phyloP scores from a whole-genome alignment of 2,113 vertebrate species.

The Hylia prasina region DNA sequence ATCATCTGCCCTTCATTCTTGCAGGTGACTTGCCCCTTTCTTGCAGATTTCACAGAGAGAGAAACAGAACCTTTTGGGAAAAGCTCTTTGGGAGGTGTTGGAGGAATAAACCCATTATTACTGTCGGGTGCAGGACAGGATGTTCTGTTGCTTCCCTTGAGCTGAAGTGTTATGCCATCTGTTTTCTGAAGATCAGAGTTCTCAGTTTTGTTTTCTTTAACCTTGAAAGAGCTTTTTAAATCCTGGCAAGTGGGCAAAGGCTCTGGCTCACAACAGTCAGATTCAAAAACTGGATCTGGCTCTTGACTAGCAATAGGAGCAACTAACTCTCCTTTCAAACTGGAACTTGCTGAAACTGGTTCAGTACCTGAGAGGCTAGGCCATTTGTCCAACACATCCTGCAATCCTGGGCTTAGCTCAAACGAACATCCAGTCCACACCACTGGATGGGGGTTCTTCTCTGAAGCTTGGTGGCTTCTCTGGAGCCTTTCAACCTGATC shows the following conservation, averaged over 20 bases:
- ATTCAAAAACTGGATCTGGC: neutral
- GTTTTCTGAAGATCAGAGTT: neutral
- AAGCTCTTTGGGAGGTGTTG: conserved; percentile 71
- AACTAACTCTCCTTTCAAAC: neutral
- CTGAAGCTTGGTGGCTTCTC: neutral
- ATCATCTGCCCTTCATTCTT: neutral
- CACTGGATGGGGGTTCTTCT: neutral
- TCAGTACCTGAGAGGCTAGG: conserved; percentile 73
- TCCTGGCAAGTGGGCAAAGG: neutral
- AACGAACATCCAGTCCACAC: conserved; percentile 47
- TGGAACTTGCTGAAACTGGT: neutral
- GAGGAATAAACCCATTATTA: conserved; percentile 74
- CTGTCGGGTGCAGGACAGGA: conserved; percentile 40
- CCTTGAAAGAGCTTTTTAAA: conserved; percentile 2
- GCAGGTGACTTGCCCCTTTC: neutral
- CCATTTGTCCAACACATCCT: conserved; percentile 86
- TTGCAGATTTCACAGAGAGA: conserved; percentile 55
- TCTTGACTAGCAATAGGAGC: conserved; percentile 28
- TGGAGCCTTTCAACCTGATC: conserved; percentile 8
- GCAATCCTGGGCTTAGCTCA: conserved; percentile 85
- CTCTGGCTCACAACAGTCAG: neutral
- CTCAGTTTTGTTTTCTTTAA: neutral
- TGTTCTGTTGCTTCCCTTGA: neutral
- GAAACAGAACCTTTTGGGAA: conserved; percentile 67
- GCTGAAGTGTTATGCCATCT: neutral